These are phyloP conservation scores for Heliconius sara DNA, from an alignment of 2,888 invertebrate genomes.

Conservation along the genomic window DNA sequence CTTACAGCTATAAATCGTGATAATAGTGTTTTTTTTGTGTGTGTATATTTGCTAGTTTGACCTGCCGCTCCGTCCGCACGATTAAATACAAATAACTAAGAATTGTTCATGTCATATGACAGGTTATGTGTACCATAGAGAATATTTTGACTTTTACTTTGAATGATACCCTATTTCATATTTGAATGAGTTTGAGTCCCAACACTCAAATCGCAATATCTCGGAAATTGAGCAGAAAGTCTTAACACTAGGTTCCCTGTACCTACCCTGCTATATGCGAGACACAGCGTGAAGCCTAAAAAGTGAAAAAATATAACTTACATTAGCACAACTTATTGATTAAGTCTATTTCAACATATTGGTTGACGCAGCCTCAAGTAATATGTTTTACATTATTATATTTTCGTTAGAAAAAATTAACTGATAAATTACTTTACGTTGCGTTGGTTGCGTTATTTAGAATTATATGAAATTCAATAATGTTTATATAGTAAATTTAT, in stretches of 20 bases:
- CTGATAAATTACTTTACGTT: too few species aligned
- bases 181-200: neutral
- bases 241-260: neutral
- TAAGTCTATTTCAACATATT: too few species aligned
- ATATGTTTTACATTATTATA: too few species aligned
- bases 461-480: neutral
- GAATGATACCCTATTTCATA: too few species aligned
- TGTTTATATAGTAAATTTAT: neutral
- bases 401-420: too few species aligned
- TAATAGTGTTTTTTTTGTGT: neutral
- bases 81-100: neutral
- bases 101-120: neutral
- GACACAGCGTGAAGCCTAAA: neutral
- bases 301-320: neutral
- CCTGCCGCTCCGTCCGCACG: neutral
- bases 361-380: too few species aligned
- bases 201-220: neutral
- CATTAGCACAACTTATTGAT: too few species aligned
- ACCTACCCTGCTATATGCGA: neutral
- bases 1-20: conserved; percentile 18
- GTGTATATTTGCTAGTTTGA: neutral
- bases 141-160: too few species aligned
- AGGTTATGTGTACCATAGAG: neutral
- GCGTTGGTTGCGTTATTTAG: too few species aligned
- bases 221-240: neutral